phyloP scores from a whole-genome alignment of 1,140 invertebrate species.

The Panulirus ornatus region DNA sequence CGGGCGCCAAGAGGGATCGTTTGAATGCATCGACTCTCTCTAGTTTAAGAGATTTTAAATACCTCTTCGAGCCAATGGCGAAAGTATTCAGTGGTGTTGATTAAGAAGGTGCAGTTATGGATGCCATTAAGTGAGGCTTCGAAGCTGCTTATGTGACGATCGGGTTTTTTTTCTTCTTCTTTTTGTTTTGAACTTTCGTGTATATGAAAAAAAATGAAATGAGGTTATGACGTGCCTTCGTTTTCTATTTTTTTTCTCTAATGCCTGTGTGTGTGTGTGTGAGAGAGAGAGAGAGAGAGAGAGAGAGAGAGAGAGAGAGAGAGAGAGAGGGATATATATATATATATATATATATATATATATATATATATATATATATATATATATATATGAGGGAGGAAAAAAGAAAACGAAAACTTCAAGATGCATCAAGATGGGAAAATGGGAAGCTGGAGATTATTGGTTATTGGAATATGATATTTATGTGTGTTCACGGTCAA shows the following conservation, averaged over 20 bases:
- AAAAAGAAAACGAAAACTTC: neutral
- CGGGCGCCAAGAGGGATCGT: neutral
- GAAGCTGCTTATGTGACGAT: neutral
- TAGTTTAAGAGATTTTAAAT: neutral
- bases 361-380: neutral
- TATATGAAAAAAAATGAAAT: neutral
- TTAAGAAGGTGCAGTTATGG: neutral
- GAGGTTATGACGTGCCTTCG: neutral
- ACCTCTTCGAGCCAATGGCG: neutral
- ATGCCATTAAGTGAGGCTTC: neutral
- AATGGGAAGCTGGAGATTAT: neutral
- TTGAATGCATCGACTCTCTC: neutral
- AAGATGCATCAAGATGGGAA: neutral
- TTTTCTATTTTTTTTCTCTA: neutral
- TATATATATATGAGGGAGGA: no score
- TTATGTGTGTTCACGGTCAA: neutral
- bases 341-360: neutral
- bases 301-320: neutral
- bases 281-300: neutral
- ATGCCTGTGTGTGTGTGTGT: no score
- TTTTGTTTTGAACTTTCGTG: no score
- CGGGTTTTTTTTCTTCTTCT: no score
- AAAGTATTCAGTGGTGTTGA: neutral
- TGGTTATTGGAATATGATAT: neutral
- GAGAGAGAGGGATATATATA: no score